Base-by-base conservation (phyloP, 92 coral and sea anemone genomes). In the Nematostella vectensis region DNA sequence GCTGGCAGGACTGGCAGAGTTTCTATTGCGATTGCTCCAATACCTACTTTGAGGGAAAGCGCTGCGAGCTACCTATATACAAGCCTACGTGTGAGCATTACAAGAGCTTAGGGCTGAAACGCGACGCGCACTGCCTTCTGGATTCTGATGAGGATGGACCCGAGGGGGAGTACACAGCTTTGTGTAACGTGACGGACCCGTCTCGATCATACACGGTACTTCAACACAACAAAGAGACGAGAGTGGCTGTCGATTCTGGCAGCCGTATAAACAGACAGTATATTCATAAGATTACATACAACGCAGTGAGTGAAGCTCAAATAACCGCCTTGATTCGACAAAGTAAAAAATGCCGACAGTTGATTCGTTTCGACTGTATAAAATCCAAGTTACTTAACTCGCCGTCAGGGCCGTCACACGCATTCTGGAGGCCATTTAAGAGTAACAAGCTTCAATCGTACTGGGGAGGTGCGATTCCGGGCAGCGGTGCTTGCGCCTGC, bases 401-500 rank as follows among this genome's bases (percentile, higher is more conserved):
- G 19, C 82, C 76, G 4, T 36, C 49, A 25, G 83, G 82, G 2
- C 76, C 64, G 30, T 23, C 80, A 0, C 82, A 76, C 40, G 82
- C 76, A 27, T 63, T 19, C 48, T 89, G 97, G 97, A 26, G 38
- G 33, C 74, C 95, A 48, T 68, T 77, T 40, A 65, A 72, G 67
- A 59, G 55, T 3, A 9, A 22, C 4, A 37, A 55, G 25, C 24
- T 27, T 21, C 79, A 74, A 37, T 57, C 74, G 20, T 75, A 89
- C 64, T 89, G 97, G 97, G 97, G 97, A 17, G 97, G 97, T 15
- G 89, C 88, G 0, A 54, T 31, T 19, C 77, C 80, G 3, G 85
- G 76, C 31, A 82, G 82, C 28, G 29, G 50, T 3, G 70, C 45
- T 52, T 89, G 97, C 70, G 87, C 95, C 43, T 89, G 97, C 65